Percentiles rank a stretch among this genome's conserved stretches.
Evolutionary conservation across 1,140 invertebrate species (phyloP).

Genomic region (Drosophila auraria): DNA sequence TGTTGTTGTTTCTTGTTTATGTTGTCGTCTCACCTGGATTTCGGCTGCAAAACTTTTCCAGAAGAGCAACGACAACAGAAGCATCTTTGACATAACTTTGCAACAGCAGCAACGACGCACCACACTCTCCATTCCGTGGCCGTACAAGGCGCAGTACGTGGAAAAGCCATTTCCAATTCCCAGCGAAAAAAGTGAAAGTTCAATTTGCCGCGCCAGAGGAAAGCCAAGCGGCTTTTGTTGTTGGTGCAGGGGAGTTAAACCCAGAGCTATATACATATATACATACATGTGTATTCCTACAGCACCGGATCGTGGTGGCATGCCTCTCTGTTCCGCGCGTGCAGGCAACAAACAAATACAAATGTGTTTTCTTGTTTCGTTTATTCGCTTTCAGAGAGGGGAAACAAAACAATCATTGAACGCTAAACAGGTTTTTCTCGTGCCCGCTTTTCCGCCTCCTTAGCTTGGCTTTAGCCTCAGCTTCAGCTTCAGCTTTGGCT

Average conservation of each 20-base stretch:
- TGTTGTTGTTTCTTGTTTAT: constrained; percentile 13
- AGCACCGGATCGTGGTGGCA: constrained; percentile 32
- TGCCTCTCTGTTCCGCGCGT: constrained; percentile 62
- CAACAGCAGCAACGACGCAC: constrained; percentile 28
- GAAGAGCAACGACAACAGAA: constrained; percentile 28
- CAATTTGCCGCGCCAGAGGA: constrained; percentile 66
- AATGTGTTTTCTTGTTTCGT: constrained; percentile 57
- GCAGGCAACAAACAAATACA: constrained; percentile 64
- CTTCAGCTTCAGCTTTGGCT: not conserved
- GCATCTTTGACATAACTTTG: constrained; percentile 51
- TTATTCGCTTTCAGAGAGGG: constrained; percentile 9
- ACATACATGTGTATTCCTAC: constrained; percentile 8
- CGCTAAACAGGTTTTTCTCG: constrained; percentile 83
- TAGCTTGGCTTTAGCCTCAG: constrained; percentile 22
- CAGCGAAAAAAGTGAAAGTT: constrained; percentile 76
- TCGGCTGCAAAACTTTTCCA: constrained; percentile 22
- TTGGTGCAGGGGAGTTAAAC: constrained; percentile 5
- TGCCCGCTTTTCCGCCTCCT: constrained; percentile 80
- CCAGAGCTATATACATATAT: constrained; percentile 2
- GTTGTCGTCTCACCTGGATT: constrained; percentile 10
- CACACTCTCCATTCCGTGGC: constrained; percentile 22
- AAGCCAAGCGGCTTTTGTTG: constrained; percentile 40
- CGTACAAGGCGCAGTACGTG: constrained; percentile 47
- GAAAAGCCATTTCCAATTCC: constrained; percentile 61
- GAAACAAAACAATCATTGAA: constrained; percentile 74